Evolutionary conservation across 2,797 vertebrate species (phyloP), one percentile per base, ranked within the genome.

Genomic region (Chelonia mydas): DNA sequence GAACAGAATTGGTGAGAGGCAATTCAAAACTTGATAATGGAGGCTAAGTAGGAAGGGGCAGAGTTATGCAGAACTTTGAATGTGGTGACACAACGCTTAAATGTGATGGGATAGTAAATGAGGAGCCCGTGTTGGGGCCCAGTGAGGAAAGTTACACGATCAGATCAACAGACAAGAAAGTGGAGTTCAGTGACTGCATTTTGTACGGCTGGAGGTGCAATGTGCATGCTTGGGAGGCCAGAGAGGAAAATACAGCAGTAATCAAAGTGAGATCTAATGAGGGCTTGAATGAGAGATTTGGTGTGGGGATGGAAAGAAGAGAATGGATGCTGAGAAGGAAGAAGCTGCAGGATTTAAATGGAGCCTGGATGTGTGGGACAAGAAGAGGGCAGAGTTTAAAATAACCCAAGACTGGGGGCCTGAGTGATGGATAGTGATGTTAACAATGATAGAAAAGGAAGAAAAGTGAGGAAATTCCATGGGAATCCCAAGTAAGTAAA

Each of bases 1-100:
- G 49, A 77, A 74, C 68, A 88, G 0, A 72, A 7, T 10, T 3
- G 90, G 55, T 1, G 82, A 27, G 13, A 78, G 3, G 3, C 81
- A 59, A 90, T 12, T 78, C 3, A 78, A 11, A 83, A 25, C n/a
- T 84, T 72, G 37, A 10, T 72, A 78, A 94, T 87, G 23, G 57
- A 85, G 84, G 41, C 17, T 68, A 68, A 68, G 59, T 41, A 88
- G 49, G 51, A 86, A 92, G 7, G 81, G 2, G 23, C 2, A 16
- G 5, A 78, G 90, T 41, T 87, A 74, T 15, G 74, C 27, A 87
- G 13, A 16, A 87, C 47, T 95, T 86, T 81, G 77, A 84, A 93
- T 90, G 77, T 2, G 10, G 4, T 68, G 89, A 84, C 50, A 68
- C 55, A 12, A 5, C 28, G 12, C 6, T 90, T 17, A 90, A 86